These are phyloP conservation scores for Oryzaephilus surinamensis DNA, from an alignment of 1,140 invertebrate species.

Conservation along the genomic window DNA sequence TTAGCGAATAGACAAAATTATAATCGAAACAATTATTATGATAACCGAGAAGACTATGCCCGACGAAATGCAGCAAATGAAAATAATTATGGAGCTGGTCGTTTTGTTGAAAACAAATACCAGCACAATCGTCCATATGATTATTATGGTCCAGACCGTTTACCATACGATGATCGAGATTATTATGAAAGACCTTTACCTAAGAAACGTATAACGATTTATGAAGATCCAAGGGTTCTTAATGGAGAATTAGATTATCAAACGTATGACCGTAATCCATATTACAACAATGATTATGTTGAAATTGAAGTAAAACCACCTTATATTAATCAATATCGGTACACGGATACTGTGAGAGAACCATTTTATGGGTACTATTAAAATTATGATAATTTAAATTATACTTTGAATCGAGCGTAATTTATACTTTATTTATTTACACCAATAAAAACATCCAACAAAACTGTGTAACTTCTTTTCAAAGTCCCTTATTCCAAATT, in stretches of 20 bases:
- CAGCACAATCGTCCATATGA: conserved; percentile 15
- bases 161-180: conserved; percentile 4
- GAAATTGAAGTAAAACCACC: conserved; percentile 19
- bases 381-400: no score
- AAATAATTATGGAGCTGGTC: conserved; percentile 37
- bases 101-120: conserved; percentile 34
- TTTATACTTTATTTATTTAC: no score
- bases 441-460: no score
- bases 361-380: no score
- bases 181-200: conserved; percentile 4
- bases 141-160: conserved; percentile 11
- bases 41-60: conserved; percentile 38
- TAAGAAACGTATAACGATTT: conserved; percentile 42
- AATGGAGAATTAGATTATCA: conserved; percentile 35
- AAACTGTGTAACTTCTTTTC: no score
- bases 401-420: no score
- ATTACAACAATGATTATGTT: conserved; percentile 21
- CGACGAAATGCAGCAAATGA: conserved; percentile 38
- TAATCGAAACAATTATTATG: conserved; percentile 42
- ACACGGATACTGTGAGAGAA: no score
- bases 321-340: no score
- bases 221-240: conserved; percentile 45
- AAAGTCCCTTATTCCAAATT: no score
- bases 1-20: conserved; percentile 39
- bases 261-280: conserved; percentile 21